Conservation (phyloP, 2,113 vertebrate genomes). For the Antechinus flavipes region DNA sequence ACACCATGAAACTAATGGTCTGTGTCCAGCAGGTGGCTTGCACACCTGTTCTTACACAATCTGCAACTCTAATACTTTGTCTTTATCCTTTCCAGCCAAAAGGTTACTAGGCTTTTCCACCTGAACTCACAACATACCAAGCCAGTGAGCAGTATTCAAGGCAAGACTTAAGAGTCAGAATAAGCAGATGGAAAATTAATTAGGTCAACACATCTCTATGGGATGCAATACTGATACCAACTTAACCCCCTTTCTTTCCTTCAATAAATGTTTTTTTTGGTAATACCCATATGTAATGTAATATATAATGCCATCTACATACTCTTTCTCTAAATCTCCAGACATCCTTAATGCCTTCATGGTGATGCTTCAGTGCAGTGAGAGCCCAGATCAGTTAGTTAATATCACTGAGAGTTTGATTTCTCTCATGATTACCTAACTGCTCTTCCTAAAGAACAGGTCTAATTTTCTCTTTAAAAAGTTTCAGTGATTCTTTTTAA, state of each 20-base stretch:
- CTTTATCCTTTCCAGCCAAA: background rate
- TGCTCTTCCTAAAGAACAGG: background rate
- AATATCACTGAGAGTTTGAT: background rate
- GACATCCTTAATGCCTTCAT: background rate
- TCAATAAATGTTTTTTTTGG: background rate
- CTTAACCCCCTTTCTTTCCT: background rate
- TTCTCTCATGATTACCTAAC: background rate
- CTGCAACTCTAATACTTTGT: background rate
- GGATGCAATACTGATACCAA: background rate
- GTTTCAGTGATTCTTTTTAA: background rate
- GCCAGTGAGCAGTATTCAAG: background rate
- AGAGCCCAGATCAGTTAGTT: background rate
- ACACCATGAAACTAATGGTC: background rate
- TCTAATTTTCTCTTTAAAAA: background rate
- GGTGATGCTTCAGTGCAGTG: background rate
- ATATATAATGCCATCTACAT: background rate
- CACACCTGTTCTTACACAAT: background rate
- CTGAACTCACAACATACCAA: background rate
- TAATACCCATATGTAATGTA: background rate
- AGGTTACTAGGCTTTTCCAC: background rate
- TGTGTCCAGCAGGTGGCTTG: background rate
- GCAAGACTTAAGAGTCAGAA: conserved; percentile 11
- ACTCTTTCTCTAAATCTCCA: background rate
- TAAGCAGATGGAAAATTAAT: background rate
- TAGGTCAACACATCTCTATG: background rate